Evolutionary conservation across 2,797 vertebrate genomes (phyloP), one percentile per base, ranked within the genome.

Genomic region (Bovichtus variegatus): DNA sequence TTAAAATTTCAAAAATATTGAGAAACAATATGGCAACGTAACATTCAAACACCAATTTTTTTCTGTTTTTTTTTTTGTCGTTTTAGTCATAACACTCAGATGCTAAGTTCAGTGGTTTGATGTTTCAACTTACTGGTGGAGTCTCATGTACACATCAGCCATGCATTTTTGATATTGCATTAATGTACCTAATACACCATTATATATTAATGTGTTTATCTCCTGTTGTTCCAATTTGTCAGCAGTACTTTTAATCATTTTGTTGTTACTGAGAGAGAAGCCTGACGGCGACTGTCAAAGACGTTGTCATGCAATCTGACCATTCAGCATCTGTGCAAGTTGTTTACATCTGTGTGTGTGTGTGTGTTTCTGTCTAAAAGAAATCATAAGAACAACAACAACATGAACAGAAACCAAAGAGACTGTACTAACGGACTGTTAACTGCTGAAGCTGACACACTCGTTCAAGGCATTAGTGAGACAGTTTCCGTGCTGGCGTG

Each of bases 151-250:
- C 91, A 93, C 82, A 64, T 92, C 91, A 89, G 92, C 93, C 94
- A 95, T 95, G 94, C 94, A 94, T 94, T 92, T 93, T 93, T 87
- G 73, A 93, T 87, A 89, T 91, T 93, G 92, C 91, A 92, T 92
- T 93, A 46, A 71, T 86, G 90, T 90, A 90, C 78, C 78, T 89
- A 83, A 87, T 90, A 92, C 90, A 91, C 78, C 80, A 54, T 89
- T 87, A 88, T 75, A 91, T 89, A 88, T 81, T 84, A 71, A 89
- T 61, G 80, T 86, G 80, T 88, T 85, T 66, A 68, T 81, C 83
- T 76, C 78, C 71, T 61, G 77, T 87, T 29, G 2, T 85, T 83
- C 86, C 83, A 90, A 91, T 86, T 91, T 27, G 40, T 86, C 68
- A 79, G 84, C 72, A 27, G 61, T 78, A 54, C 47, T 38, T 69